These are phyloP conservation scores for Fregata magnificens DNA, from an alignment of 2,113 vertebrate genomes.

Conservation along the genomic window DNA sequence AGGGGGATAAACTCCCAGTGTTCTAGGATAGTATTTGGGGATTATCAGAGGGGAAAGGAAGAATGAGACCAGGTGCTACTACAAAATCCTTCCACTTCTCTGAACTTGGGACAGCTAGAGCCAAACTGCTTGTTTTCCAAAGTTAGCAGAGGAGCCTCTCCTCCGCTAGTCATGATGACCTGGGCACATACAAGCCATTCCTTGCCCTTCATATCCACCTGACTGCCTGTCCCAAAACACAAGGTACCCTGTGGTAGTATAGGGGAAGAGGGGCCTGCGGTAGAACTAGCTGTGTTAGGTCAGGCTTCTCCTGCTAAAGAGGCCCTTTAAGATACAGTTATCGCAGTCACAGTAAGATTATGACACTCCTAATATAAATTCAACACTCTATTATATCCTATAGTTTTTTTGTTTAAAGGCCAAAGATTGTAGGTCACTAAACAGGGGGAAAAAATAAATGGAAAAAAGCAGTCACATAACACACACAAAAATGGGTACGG, in stretches of 20 bases:
- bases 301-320: not conserved
- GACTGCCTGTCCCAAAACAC: not conserved
- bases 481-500: not conserved
- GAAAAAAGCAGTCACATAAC: not conserved
- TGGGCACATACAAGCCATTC: not conserved
- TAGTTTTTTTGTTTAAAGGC: not conserved
- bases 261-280: not conserved
- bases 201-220: not conserved
- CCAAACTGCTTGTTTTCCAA: not conserved
- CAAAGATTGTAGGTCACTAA: not conserved
- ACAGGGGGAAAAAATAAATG: not conserved
- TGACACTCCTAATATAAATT: not conserved
- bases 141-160: not conserved
- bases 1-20: not conserved
- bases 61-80: not conserved
- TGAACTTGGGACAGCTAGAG: not conserved
- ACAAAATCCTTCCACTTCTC: not conserved
- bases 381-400: not conserved
- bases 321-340: not conserved
- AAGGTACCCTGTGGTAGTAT: not conserved
- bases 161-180: fast-evolving
- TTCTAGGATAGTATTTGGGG: not conserved
- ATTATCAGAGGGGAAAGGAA: not conserved
- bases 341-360: not conserved
- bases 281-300: not conserved